phyloP scores from a whole-genome alignment of 1,140 invertebrate species.

The Eufriesea mexicana region DNA sequence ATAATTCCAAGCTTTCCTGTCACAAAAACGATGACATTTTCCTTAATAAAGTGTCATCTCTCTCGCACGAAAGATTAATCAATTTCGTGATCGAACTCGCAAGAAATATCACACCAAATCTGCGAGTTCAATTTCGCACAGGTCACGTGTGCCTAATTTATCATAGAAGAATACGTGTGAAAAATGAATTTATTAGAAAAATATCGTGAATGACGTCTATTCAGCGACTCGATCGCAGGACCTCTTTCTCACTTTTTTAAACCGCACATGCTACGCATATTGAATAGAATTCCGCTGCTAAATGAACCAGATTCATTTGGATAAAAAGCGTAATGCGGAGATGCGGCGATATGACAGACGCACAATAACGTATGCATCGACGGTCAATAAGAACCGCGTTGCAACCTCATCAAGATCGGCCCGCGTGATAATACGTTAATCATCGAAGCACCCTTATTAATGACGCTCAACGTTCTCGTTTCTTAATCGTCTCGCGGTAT shows the following conservation, averaged over 20 bases:
- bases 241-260: background rate
- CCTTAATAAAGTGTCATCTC: too few species aligned
- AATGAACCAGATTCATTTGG: background rate
- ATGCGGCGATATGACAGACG: slow-evolving; percentile 9
- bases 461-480: slow-evolving; percentile 1
- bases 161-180: too few species aligned
- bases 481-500: slow-evolving; percentile 23
- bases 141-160: too few species aligned
- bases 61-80: too few species aligned
- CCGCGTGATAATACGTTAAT: slow-evolving; percentile 45
- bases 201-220: too few species aligned
- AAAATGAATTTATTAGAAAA: too few species aligned
- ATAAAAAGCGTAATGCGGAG: background rate
- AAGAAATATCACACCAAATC: too few species aligned
- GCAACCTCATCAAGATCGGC: slow-evolving; percentile 34
- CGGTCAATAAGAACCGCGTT: slow-evolving; percentile 16
- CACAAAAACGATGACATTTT: too few species aligned
- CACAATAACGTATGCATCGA: slow-evolving; percentile 1
- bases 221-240: background rate
- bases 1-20: too few species aligned
- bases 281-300: background rate
- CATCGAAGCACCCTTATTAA: slow-evolving; percentile 33
- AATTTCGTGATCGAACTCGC: too few species aligned
- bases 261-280: background rate
- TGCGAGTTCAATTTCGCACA: too few species aligned